Base-by-base conservation (phyloP, 1,140 invertebrate genomes). In the Helicoverpa zea region DNA sequence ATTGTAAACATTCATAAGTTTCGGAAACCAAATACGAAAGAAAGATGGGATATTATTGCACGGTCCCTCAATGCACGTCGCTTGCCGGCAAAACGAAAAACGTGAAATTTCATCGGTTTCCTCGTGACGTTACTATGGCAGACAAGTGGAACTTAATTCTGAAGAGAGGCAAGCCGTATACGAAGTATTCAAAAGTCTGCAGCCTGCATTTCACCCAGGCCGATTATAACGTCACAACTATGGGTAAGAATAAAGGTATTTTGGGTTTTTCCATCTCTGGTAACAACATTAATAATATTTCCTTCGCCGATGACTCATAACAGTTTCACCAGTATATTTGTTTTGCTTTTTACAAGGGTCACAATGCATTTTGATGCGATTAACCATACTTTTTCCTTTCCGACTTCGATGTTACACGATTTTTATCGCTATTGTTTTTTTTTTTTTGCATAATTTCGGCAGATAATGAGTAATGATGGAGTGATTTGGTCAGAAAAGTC, bases 221-320 rank as follows among this genome's bases (percentile, higher is more conserved):
- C 11, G 94, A 95, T 70, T 95, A 95, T 82, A 94, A 93, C 85
- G 91, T 94, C 80, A 94, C 94, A 76, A 93, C 92, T 83, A 95
- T 95, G 94, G 94, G 94, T 95, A 94, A 95, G 93, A 92, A 90
- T 91, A 92, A 92, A 93, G 91, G 89, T 91, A 92, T 91, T 91
- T 86, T 64, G 89, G 89, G 91, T 90, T 93, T 93, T 94, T 91
- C 90, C 91, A 86, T 86, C 80, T 89, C 85, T 89, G 82, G 68
- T 86, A 89, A 87, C 68, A 80, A 61, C 84, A 83, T 78, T 85
- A 64, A 85, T 72, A 82, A 81, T 73, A 87, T 86, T 88, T 84
- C 80, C 78, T 81, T 81, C 35, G 80, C 52, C 58, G 61, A 86
- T 91, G 89, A 91, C 70, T 90, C 91, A 92, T 58, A 14, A 12